Evolutionary conservation across 2,797 vertebrate genomes (phyloP).

Genomic region (Tadarida brasiliensis): DNA sequence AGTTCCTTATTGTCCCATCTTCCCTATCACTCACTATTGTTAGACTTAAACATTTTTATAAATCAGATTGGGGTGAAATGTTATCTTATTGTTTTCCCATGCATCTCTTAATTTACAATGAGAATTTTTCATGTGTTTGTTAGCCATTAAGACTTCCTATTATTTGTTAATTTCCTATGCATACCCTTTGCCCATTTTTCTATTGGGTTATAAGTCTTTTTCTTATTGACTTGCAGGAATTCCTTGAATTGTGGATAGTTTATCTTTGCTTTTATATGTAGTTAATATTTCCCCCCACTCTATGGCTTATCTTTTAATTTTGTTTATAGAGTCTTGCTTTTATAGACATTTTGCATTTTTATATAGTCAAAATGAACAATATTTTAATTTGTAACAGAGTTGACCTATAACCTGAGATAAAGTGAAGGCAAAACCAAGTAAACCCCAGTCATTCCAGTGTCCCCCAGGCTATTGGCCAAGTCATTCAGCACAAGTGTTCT

Average conservation of each 20-base stretch:
- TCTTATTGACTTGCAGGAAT: neutral
- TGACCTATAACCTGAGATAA: neutral
- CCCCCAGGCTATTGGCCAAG: constrained; percentile 18
- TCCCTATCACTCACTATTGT: neutral
- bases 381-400: constrained; percentile 31
- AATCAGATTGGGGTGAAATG: neutral
- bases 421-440: neutral
- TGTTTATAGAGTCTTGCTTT: constrained; percentile 35
- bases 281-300: neutral
- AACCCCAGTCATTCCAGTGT: neutral
- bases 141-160: neutral
- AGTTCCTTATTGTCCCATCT: neutral
- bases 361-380: neutral
- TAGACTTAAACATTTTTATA: neutral
- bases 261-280: neutral
- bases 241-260: neutral
- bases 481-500: constrained; percentile 43
- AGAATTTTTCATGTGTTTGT: neutral
- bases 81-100: neutral
- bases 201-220: constrained; percentile 16
- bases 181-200: neutral
- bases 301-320: neutral
- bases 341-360: neutral
- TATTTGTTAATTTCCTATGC: constrained; percentile 33
- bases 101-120: neutral